A percentile compares a stretch with the other conserved stretches of the same genome.
phyloP scores from a whole-genome alignment of 92 coral and sea anemone species.

The Zoanthus sansibaricus region DNA sequence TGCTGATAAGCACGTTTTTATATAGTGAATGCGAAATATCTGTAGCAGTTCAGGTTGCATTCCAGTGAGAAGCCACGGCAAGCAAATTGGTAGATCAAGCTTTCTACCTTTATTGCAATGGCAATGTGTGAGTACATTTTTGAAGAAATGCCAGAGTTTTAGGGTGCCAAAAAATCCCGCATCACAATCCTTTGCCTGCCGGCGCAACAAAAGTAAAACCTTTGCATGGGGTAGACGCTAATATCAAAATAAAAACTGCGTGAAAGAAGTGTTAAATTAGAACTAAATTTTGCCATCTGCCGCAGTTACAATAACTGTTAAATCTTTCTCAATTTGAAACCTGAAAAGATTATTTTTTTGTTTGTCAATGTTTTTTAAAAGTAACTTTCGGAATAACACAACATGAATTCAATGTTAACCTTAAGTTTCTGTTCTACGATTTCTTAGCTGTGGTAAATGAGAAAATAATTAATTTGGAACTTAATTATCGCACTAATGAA shows the following conservation, averaged over 20 bases:
- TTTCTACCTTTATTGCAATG: neutral
- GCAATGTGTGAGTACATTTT: neutral
- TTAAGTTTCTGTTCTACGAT: neutral
- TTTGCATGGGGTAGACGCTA: conserved; percentile 80
- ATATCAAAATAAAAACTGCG: conserved; percentile 52
- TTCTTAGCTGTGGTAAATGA: conserved; percentile 26
- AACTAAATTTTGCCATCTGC: conserved; percentile 26
- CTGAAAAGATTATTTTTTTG: neutral
- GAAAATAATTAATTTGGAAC: conserved; percentile 43
- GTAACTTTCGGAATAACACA: neutral
- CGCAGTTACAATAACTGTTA: neutral
- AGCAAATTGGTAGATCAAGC: no score
- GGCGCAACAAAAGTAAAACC: conserved; percentile 55
- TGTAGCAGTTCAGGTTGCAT: no score
- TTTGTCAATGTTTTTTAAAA: neutral
- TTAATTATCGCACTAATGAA: conserved; percentile 31
- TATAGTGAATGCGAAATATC: no score
- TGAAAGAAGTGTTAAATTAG: conserved; percentile 8
- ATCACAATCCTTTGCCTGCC: conserved; percentile 58
- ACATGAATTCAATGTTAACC: neutral
- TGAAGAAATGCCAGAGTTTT: conserved; percentile 5
- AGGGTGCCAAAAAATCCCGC: conserved; percentile 18
- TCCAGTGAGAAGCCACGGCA: no score
- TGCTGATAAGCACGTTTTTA: no score
- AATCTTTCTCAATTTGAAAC: neutral